Percentiles rank a stretch among this genome's conserved stretches.
Evolutionary conservation across 92 coral and sea anemone species (phyloP).

Genomic region (Epizoanthus rinbou): DNA sequence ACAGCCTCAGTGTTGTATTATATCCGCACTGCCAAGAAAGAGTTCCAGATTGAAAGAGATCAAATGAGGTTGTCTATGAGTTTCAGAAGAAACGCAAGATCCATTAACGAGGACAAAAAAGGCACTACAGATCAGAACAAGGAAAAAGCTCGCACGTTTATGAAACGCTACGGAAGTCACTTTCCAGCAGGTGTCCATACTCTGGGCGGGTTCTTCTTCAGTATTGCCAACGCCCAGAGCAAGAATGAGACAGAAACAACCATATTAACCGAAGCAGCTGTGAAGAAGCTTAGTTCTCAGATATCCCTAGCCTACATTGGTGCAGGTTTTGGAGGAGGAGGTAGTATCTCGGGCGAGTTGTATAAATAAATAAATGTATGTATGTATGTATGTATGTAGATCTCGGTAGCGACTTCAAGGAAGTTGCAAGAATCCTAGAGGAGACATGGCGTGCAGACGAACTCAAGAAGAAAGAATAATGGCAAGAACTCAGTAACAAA

Average conservation of each 20-base stretch:
- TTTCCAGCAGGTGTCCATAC: slow-evolving; percentile 58
- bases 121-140: neutral
- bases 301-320: slow-evolving; percentile 54
- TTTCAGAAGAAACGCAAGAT: slow-evolving; percentile 36
- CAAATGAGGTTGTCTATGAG: slow-evolving; percentile 17
- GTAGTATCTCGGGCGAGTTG: slow-evolving; percentile 8
- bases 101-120: neutral
- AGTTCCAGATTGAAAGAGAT: slow-evolving; percentile 39
- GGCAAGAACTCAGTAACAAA: neutral
- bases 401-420: slow-evolving; percentile 20
- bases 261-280: slow-evolving; percentile 48
- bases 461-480: neutral
- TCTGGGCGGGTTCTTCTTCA: slow-evolving; percentile 63
- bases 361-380: too few species aligned
- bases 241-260: neutral
- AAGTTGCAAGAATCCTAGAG: neutral
- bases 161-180: slow-evolving; percentile 63
- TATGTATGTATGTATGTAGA: too few species aligned
- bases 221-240: slow-evolving; percentile 50
- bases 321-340: slow-evolving; percentile 44
- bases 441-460: too few species aligned
- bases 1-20: slow-evolving; percentile 47
- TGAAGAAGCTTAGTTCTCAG: slow-evolving; percentile 38
- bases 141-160: slow-evolving; percentile 46
- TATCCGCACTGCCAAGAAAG: slow-evolving; percentile 41